Conservation (phyloP, 2,888 invertebrate species). For the Trilocha varians region DNA sequence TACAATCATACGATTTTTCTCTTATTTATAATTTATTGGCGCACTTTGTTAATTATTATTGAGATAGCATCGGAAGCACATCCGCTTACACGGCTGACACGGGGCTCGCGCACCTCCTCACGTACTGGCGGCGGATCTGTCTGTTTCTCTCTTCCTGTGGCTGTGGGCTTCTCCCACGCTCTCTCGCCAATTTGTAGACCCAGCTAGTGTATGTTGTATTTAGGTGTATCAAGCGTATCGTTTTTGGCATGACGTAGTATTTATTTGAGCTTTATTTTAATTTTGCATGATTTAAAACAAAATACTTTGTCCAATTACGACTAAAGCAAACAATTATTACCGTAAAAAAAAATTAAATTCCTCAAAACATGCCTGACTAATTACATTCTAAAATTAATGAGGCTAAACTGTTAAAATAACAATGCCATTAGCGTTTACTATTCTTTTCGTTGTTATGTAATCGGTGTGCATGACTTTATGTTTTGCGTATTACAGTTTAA, state of each 20-base stretch:
- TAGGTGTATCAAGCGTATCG: slow-evolving; percentile 2
- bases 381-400: background rate
- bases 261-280: slow-evolving; percentile 2
- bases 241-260: slow-evolving; percentile 11
- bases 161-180: slow-evolving; percentile 65
- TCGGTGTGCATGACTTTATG: slow-evolving; percentile 2
- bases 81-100: slow-evolving; percentile 63
- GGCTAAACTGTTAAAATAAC: background rate
- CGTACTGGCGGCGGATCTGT: slow-evolving; percentile 72
- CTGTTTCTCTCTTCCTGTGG: slow-evolving; percentile 75
- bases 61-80: slow-evolving; percentile 59
- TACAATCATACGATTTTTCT: slow-evolving; percentile 46
- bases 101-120: slow-evolving; percentile 60
- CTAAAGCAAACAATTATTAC: background rate
- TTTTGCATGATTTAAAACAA: background rate
- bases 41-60: slow-evolving; percentile 48
- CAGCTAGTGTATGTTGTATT: slow-evolving; percentile 17
- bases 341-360: background rate
- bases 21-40: slow-evolving; percentile 45
- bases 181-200: slow-evolving; percentile 50
- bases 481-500: slow-evolving; percentile 16
- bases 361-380: background rate
- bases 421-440: background rate
- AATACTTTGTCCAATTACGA: background rate
- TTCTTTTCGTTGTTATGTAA: background rate